A percentile compares a stretch with the other conserved stretches of the same genome.
phyloP scores from a whole-genome alignment of 2,888 invertebrate genomes.

The Cacoxenus indagator region DNA sequence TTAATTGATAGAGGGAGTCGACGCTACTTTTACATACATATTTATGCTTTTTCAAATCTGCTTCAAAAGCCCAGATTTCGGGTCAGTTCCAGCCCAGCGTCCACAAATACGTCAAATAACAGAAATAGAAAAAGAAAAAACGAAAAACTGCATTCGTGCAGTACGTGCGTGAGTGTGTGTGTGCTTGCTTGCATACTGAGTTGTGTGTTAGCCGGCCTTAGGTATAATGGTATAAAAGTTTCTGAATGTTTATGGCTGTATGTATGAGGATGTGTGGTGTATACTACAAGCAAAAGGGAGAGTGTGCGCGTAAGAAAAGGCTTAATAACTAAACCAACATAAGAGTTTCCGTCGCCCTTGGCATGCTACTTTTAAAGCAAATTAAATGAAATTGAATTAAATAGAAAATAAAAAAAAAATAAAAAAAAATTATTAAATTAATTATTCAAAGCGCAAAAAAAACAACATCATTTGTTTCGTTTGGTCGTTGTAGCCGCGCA shows the following conservation, averaged over 20 bases:
- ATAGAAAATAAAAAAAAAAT: conserved; percentile 34
- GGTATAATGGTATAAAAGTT: neutral
- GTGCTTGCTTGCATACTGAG: neutral
- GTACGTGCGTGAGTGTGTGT: neutral
- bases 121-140: conserved; percentile 13
- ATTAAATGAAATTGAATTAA: conserved; percentile 35
- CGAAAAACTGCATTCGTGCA: neutral
- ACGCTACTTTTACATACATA: too few species aligned
- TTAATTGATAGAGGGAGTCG: too few species aligned
- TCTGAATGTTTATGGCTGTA: neutral
- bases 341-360: too few species aligned
- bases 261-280: neutral
- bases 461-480: too few species aligned
- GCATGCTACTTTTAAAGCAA: conserved; percentile 53
- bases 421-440: conserved; percentile 23
- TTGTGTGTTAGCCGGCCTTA: neutral
- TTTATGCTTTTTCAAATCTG: too few species aligned
- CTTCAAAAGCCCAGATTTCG: too few species aligned
- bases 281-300: too few species aligned
- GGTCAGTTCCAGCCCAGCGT: too few species aligned
- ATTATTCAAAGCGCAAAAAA: too few species aligned
- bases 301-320: too few species aligned
- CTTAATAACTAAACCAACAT: too few species aligned
- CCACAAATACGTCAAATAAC: neutral
- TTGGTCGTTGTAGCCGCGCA: too few species aligned